Percentiles rank a stretch among this genome's conserved stretches.
These are phyloP conservation scores for Rhingia campestris DNA, from an alignment of 2,888 invertebrate species.

Conservation along the genomic window DNA sequence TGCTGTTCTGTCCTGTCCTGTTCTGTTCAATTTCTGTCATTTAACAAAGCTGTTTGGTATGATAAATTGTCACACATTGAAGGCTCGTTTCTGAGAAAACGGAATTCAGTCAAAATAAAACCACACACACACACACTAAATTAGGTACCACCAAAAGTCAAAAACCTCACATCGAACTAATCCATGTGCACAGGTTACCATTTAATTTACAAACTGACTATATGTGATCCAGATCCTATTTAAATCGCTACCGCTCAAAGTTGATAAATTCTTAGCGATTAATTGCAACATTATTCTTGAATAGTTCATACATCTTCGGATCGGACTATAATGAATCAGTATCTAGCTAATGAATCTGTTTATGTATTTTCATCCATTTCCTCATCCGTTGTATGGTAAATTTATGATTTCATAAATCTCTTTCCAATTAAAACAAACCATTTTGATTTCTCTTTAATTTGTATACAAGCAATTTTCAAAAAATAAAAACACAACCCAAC, in stretches of 20 bases:
- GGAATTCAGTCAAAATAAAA: no score
- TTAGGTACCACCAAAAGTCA: no score
- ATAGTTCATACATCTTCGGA: not conserved
- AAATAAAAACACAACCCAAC: conserved; percentile 19
- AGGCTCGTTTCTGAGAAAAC: no score
- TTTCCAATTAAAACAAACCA: conserved; percentile 22
- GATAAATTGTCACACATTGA: no score
- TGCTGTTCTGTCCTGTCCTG: no score
- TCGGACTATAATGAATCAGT: not conserved
- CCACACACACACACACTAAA: no score
- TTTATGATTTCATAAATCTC: conserved; percentile 64
- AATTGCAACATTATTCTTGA: conserved; percentile 18
- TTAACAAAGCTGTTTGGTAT: no score
- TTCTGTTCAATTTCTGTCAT: no score
- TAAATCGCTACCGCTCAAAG: not conserved
- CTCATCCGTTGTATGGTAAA: conserved; percentile 13
- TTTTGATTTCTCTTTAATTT: conserved; percentile 62
- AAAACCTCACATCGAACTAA: no score
- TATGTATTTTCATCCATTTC: conserved; percentile 8
- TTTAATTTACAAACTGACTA: no score
- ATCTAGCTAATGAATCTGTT: conserved; percentile 19
- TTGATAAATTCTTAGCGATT: conserved; percentile 22
- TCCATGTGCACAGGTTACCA: no score
- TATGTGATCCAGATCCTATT: no score
- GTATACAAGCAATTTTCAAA: conserved; percentile 30